phyloP scores from a whole-genome alignment of 2,797 vertebrate species.

The Nannoperca obscura region DNA sequence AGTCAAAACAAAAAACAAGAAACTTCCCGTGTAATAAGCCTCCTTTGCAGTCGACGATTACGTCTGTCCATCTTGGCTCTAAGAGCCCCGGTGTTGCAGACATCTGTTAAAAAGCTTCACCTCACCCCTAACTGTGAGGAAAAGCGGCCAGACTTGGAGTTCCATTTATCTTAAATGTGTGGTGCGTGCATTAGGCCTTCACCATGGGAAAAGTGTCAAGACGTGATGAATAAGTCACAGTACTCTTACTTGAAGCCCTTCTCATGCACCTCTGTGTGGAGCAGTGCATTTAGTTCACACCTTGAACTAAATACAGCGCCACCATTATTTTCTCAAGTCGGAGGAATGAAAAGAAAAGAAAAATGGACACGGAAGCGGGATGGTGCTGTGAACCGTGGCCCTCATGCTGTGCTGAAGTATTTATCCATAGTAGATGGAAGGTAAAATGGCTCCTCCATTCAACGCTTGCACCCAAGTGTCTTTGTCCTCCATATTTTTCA shows the following conservation, averaged over 20 bases:
- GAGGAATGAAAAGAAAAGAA: conserved; percentile 33
- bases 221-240: conserved; percentile 75
- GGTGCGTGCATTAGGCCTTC: conserved; percentile 52
- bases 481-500: conserved; percentile 53
- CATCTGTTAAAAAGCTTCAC: conserved; percentile 41
- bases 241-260: conserved; percentile 27
- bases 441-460: conserved; percentile 56
- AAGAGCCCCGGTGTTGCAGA: conserved; percentile 29
- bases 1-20: conserved; percentile 4
- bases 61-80: conserved; percentile 35
- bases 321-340: conserved; percentile 59
- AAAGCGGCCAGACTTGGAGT: conserved; percentile 17
- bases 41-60: neutral
- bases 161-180: conserved; percentile 59
- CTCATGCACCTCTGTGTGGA: conserved; percentile 39
- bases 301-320: conserved; percentile 54
- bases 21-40: conserved; percentile 9
- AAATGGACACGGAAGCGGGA: conserved; percentile 22
- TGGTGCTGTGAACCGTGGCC: conserved; percentile 27
- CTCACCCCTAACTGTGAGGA: conserved; percentile 33
- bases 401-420: conserved; percentile 51
- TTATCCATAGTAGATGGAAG: conserved; percentile 52
- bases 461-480: conserved; percentile 4
- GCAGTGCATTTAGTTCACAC: conserved; percentile 75
- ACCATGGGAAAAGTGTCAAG: conserved; percentile 62